These are phyloP conservation scores for Orussus abietinus DNA, from an alignment of 1,140 invertebrate species.

Conservation along the genomic window DNA sequence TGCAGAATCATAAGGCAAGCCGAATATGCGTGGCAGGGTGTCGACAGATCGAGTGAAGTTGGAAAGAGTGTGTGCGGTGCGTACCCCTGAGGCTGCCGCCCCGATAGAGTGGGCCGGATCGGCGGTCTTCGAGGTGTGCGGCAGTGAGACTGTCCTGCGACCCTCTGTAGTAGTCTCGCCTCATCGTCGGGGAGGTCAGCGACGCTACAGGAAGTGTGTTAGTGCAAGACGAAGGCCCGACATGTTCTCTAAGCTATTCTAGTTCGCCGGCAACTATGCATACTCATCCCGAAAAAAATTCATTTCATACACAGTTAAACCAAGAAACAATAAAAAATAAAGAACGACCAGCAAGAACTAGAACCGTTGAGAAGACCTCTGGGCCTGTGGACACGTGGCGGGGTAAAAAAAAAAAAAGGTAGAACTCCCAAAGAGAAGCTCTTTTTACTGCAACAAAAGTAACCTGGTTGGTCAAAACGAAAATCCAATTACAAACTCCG, in stretches of 20 bases:
- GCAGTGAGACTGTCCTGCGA: slow-evolving; percentile 79
- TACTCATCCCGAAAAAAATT: too few relatives aligned
- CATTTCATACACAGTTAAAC: too few relatives aligned
- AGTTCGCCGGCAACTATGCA: not conserved
- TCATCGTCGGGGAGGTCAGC: slow-evolving; percentile 64
- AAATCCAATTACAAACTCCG: slow-evolving; percentile 25
- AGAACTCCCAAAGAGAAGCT: too few relatives aligned
- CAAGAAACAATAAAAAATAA: too few relatives aligned
- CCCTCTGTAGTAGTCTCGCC: slow-evolving; percentile 81
- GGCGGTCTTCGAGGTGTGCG: slow-evolving; percentile 48
- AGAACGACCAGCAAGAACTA: too few relatives aligned
- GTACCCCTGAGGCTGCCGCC: slow-evolving; percentile 54
- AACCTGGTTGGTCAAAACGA: too few relatives aligned
- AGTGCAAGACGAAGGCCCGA: slow-evolving; percentile 46
- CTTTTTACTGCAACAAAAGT: too few relatives aligned
- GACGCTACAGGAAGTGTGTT: slow-evolving; percentile 51
- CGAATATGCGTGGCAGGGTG: not conserved
- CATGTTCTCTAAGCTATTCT: slow-evolving; percentile 38
- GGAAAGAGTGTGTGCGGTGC: slow-evolving; percentile 44
- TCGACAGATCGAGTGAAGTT: too few relatives aligned
- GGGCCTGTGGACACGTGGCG: too few relatives aligned
- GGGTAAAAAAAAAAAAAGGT: too few relatives aligned
- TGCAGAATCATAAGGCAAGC: not conserved
- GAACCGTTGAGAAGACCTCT: too few relatives aligned
- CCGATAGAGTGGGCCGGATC: slow-evolving; percentile 48